Percentiles rank a stretch among this genome's conserved stretches.
Evolutionary conservation across 2,888 invertebrate genomes (phyloP).

Genomic region (Brachycybe producta): DNA sequence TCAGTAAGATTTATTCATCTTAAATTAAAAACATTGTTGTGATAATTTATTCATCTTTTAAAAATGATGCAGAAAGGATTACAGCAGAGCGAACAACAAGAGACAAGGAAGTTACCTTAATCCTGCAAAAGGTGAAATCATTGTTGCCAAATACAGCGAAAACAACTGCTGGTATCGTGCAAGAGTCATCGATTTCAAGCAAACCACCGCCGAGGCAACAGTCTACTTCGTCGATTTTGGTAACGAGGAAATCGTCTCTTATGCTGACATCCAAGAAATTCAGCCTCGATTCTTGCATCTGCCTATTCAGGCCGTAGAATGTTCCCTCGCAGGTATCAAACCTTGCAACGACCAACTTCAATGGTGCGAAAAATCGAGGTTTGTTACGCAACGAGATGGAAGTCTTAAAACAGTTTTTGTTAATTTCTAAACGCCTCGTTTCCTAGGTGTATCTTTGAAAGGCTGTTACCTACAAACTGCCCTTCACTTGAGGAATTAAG

Average conservation of each 20-base stretch:
- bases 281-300: slow-evolving; percentile 29
- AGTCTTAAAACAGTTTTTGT: too few species aligned
- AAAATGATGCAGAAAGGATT: slow-evolving; percentile 6
- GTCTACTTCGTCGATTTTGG: slow-evolving; percentile 34
- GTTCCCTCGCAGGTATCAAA: slow-evolving; percentile 28
- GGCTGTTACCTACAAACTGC: too few species aligned
- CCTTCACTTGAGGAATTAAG: too few species aligned
- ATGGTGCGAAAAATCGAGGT: too few species aligned
- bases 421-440: too few species aligned
- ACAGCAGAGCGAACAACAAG: not conserved
- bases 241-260: slow-evolving; percentile 29
- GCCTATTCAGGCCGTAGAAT: slow-evolving; percentile 34
- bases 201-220: not conserved
- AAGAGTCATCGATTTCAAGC: slow-evolving; percentile 11
- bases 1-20: too few species aligned
- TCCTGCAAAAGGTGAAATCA: slow-evolving; percentile 29
- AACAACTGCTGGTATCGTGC: slow-evolving; percentile 30
- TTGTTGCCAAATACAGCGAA: slow-evolving; percentile 27
- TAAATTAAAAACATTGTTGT: too few species aligned
- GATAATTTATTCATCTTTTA: too few species aligned
- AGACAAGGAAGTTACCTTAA: not conserved
- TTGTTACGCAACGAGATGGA: too few species aligned
- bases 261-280: slow-evolving; percentile 26
- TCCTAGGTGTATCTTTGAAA: too few species aligned
- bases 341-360: not conserved